Conservation (phyloP, 2,113 vertebrate genomes). For the Sander lucioperca region DNA sequence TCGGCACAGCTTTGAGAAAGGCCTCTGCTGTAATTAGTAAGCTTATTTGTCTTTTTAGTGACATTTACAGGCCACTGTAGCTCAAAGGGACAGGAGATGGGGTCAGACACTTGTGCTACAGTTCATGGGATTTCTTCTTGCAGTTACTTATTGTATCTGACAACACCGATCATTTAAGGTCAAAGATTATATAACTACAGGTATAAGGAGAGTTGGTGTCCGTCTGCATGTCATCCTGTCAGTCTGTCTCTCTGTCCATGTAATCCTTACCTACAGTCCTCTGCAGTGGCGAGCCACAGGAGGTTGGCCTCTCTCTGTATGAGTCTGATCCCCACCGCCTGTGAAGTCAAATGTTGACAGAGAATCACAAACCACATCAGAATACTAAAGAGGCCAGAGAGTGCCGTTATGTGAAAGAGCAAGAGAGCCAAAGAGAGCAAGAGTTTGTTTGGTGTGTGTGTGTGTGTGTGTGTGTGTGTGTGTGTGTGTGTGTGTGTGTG, state of each 20-base stretch:
- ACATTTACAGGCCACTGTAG: slow-evolving; percentile 7
- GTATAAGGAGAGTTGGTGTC: slow-evolving; percentile 14
- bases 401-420: slow-evolving; percentile 39
- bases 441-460: background rate
- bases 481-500: background rate
- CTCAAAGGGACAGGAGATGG: background rate
- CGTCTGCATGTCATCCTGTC: slow-evolving; percentile 32
- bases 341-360: slow-evolving; percentile 76
- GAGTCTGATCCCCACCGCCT: slow-evolving; percentile 62
- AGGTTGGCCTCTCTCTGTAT: slow-evolving; percentile 56
- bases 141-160: slow-evolving; percentile 6
- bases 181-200: slow-evolving; percentile 15
- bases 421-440: background rate
- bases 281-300: slow-evolving; percentile 46
- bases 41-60: slow-evolving; percentile 29
- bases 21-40: slow-evolving; percentile 34
- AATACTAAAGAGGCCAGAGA: slow-evolving; percentile 70
- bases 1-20: slow-evolving; percentile 28
- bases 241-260: slow-evolving; percentile 17
- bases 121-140: background rate
- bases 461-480: background rate
- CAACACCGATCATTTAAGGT: slow-evolving; percentile 14
- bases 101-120: background rate
- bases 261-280: slow-evolving; percentile 37
- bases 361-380: slow-evolving; percentile 66